These are phyloP conservation scores for Amphipoea oculea DNA, from an alignment of 2,888 invertebrate genomes.

Conservation along the genomic window DNA sequence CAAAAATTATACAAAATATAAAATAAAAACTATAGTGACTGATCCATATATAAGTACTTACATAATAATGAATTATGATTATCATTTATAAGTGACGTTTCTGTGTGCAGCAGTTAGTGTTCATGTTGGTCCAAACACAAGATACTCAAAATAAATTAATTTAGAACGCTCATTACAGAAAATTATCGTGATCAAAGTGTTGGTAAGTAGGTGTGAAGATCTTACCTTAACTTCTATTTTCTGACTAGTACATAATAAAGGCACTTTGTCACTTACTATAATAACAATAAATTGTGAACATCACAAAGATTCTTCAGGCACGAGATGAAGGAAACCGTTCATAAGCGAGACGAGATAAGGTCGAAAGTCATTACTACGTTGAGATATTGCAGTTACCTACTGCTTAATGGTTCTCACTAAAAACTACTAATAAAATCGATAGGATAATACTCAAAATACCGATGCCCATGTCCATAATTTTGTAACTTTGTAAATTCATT, in stretches of 20 bases:
- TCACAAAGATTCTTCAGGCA: constrained; percentile 21
- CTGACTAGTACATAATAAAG: neutral
- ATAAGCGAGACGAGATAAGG: neutral
- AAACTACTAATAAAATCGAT: neutral
- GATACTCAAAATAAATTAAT: constrained; percentile 47
- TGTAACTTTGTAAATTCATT: neutral
- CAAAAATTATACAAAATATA: no score
- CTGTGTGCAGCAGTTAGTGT: neutral
- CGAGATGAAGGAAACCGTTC: constrained; percentile 5
- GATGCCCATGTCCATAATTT: neutral
- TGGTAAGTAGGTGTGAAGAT: constrained; percentile 13
- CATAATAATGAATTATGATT: neutral
- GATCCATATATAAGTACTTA: no score
- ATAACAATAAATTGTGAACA: constrained; percentile 39
- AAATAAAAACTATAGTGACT: no score
- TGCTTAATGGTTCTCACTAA: neutral
- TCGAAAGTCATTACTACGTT: neutral
- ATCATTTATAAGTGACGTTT: neutral
- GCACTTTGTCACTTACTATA: constrained; percentile 21
- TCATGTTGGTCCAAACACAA: constrained; percentile 76
- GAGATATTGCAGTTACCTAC: neutral
- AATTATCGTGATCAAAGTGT: constrained; percentile 27
- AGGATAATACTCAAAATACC: neutral
- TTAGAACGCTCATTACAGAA: neutral
- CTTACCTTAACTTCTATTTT: constrained; percentile 41